phyloP scores from a whole-genome alignment of 2,797 vertebrate genomes.

The Cygnus olor region DNA sequence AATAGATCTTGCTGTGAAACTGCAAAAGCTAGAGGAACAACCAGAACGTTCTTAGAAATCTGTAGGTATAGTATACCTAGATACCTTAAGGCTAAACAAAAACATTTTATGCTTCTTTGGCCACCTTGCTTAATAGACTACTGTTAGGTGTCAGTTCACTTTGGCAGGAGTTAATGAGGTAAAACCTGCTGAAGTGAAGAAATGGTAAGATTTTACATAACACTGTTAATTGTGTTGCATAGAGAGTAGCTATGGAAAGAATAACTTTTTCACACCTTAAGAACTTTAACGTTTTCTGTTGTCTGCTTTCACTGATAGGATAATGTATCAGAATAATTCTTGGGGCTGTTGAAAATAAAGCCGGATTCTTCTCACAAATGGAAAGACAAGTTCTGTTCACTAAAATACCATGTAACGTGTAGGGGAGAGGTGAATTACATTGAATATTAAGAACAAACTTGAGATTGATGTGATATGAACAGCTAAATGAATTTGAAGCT shows the following conservation, averaged over 20 bases:
- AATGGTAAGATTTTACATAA: background rate
- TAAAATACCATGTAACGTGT: background rate
- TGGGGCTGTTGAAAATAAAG: background rate
- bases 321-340: background rate
- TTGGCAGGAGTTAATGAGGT: background rate
- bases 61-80: background rate
- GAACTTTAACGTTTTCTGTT: background rate
- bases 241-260: background rate
- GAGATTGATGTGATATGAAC: background rate
- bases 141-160: background rate
- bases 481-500: background rate
- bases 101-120: background rate
- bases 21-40: background rate
- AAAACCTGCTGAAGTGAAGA: background rate
- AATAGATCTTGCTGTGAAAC: background rate
- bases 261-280: background rate
- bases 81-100: background rate
- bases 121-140: background rate
- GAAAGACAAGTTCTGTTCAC: background rate
- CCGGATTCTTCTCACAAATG: background rate
- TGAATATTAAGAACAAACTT: background rate
- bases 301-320: background rate
- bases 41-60: background rate
- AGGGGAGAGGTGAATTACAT: fast-evolving
- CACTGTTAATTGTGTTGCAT: background rate